These are phyloP conservation scores for Chloromyia formosa DNA, from an alignment of 2,888 invertebrate species.

Conservation along the genomic window DNA sequence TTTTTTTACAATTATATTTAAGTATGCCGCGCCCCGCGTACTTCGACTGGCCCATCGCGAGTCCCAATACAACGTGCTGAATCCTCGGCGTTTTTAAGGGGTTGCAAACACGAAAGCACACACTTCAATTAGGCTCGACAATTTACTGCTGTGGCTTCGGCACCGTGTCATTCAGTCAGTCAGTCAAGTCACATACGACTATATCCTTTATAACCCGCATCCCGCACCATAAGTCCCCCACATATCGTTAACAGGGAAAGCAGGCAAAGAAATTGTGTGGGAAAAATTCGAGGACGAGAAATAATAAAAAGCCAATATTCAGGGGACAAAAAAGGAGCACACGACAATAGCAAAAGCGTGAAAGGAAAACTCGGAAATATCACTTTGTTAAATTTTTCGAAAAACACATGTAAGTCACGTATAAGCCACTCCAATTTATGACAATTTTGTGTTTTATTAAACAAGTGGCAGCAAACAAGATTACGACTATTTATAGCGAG, in stretches of 20 bases:
- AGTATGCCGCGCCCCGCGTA: not conserved
- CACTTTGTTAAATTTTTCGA: conserved; percentile 21
- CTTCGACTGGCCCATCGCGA: too few species aligned
- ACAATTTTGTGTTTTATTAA: not conserved
- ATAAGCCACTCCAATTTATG: conserved; percentile 28
- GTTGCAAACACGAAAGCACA: conserved; percentile 36
- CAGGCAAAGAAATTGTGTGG: too few species aligned
- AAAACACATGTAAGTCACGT: conserved; percentile 40
- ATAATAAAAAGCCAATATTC: not conserved
- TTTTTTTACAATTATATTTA: conserved; percentile 21
- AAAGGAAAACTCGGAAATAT: conserved; percentile 16
- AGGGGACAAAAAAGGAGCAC: not conserved
- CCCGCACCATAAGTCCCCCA: too few species aligned
- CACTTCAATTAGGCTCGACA: conserved; percentile 35
- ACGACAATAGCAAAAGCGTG: conserved; percentile 10
- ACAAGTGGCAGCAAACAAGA: too few species aligned
- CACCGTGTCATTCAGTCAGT: not conserved
- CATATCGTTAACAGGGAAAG: too few species aligned
- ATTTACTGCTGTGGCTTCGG: not conserved
- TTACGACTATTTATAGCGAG: too few species aligned
- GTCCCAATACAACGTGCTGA: not conserved
- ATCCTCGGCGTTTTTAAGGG: conserved; percentile 4
- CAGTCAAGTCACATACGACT: too few species aligned
- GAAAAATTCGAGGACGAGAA: not conserved
- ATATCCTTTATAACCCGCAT: too few species aligned